Evolutionary conservation across 2,113 vertebrate genomes (phyloP).

Genomic region (Pardalotus punctatus): DNA sequence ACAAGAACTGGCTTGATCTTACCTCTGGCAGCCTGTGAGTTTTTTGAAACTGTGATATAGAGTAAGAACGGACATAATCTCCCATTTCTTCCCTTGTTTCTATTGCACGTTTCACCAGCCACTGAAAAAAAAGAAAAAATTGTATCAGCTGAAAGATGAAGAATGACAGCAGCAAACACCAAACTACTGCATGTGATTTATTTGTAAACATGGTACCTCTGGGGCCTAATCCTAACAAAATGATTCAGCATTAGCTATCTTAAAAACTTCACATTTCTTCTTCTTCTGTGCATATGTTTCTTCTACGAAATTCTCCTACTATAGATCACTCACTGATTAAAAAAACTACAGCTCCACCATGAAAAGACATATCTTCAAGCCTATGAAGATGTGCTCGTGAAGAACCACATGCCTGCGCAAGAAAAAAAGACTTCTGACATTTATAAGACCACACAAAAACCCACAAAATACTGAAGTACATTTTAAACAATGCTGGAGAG

Average conservation of each 20-base stretch:
- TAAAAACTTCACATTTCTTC: neutral
- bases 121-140: conserved; percentile 70
- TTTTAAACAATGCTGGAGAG: neutral
- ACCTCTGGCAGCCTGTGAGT: conserved; percentile 90
- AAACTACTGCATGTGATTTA: neutral
- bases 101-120: conserved; percentile 97
- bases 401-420: neutral
- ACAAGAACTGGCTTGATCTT: conserved; percentile 2
- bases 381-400: neutral
- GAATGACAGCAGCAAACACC: neutral
- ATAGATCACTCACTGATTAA: neutral
- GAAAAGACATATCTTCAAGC: neutral
- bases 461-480: conserved; percentile 10
- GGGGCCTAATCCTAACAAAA: neutral
- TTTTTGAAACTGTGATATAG: conserved; percentile 95
- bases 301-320: neutral
- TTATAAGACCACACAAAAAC: conserved; percentile 52
- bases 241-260: neutral
- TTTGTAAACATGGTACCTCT: neutral
- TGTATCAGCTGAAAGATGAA: neutral
- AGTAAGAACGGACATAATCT: conserved; percentile 92
- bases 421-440: neutral
- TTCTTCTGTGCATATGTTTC: neutral
- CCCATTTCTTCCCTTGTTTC: conserved; percentile 98
- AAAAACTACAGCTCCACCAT: neutral